phyloP scores from a whole-genome alignment of 2,888 invertebrate species.

The Yponomeuta malinellus region DNA sequence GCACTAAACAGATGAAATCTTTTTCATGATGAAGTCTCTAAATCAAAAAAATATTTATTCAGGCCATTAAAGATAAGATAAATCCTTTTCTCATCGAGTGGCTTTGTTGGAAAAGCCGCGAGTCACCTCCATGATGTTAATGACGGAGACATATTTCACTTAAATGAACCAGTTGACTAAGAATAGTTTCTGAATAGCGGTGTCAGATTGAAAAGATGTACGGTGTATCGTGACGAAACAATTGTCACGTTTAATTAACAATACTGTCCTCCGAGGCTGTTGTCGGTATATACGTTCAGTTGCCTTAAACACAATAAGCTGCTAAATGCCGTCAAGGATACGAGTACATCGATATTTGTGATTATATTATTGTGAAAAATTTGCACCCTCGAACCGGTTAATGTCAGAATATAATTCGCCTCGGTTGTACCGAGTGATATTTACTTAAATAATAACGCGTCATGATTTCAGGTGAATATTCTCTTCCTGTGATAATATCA shows the following conservation, averaged over 20 bases:
- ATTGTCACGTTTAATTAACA: conserved; percentile 46
- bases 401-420: background rate
- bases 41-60: no score
- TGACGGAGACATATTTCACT: background rate
- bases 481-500: background rate
- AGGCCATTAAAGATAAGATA: no score
- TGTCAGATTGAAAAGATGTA: conserved; percentile 3
- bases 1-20: no score
- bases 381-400: background rate
- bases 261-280: conserved; percentile 10
- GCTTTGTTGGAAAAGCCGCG: background rate
- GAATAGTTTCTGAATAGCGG: background rate
- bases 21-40: no score
- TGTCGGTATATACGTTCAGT: background rate
- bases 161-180: background rate
- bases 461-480: background rate
- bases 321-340: conserved; percentile 4
- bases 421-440: background rate
- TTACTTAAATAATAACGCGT: background rate
- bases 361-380: background rate
- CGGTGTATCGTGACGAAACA: conserved; percentile 45
- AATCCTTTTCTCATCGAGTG: no score
- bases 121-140: background rate
- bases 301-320: background rate
- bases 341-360: background rate